Evolutionary conservation across 1,140 invertebrate genomes (phyloP), one percentile per base, ranked within the genome.

Genomic region (Spodoptera frugiperda): DNA sequence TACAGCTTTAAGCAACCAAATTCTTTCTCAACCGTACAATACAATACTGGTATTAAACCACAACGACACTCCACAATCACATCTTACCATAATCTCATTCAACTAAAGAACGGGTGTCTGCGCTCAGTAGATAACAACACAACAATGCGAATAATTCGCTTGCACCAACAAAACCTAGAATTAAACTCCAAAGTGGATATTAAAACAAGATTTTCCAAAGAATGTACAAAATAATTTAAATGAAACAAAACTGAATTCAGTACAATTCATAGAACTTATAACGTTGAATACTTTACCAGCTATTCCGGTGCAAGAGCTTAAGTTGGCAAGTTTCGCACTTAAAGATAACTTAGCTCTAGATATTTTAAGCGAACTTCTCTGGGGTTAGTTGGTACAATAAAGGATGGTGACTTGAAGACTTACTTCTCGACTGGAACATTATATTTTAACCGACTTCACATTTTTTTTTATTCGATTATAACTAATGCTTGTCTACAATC

Each of bases 201-300:
- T 63, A 63, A 61, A 63, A 63, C 33, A 33, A 44, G 33, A 63
- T 63, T 63, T 44, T 15, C 4, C 54, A 30, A 30, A 15, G 59
- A 63, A 63, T 63, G 59, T 53, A 53, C 46, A 33, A 53, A 68
- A 68, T 68, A 51, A 33, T 51, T 53, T 71, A 55, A 55, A 55
- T 15, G 14, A 54, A 71, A 33, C 25, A 44, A 71, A 68, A 68
- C 39, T 53, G 46, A 68, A 68, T 68, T 33, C 65, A 68, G 65
- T 53, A 51, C 63, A 68, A 51, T 68, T 68, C 15, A 73, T 73
- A 49, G 39, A 59, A 73, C 71, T 73, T 73, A 59, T 73, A 73
- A 59, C 71, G n/a, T 19, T 48, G 30, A 61, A 73, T 57, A 57
- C 46, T 48, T 59, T 25, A 49, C 48, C 48, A 61, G 71, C 54